Base-by-base conservation (phyloP, 2,888 invertebrate species). In the Epicampocera succincta region DNA sequence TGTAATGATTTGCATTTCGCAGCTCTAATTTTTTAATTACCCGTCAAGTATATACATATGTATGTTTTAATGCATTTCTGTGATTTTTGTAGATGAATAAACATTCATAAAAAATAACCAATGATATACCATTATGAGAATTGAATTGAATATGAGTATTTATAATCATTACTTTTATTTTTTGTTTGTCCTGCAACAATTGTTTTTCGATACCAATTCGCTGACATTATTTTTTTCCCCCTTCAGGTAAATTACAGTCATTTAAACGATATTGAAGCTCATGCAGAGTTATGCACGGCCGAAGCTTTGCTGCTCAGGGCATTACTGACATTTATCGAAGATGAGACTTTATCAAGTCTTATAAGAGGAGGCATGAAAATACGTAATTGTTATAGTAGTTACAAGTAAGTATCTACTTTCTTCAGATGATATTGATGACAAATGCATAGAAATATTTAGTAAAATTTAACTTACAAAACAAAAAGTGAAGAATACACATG, bases 281-380 rank as follows among this genome's bases (percentile, higher is more conserved):
- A 99, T 91, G 98, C 99, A 0, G 99, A 99, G 89, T 92, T 99
- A 44, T 98, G 98, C 90, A 96, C 97, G 90, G 98, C 99, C 0
- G 99, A 99, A 90, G 95, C 96, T 40, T 92, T 98, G 60, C 92
- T 99, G 61, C 92, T 98, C 78, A 95, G 96, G 88, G 96, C 99
- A 0, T 93, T 98, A 89, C 93, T 99, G 83, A 96, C 97, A 15
- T 97, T 99, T 88, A 94, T 98, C 87, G 98, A 98, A 88, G 98
- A 99, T 88, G 99, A 99, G 90, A 98, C 96, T 52, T 92, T 99
- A 80, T 93, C 96, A 66, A 97, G 97, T 87, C 95, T 99, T 87
- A 95, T 99, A 83, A 96, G 96, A 89, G 98, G 98, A 84, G 97
- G 98, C 50, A 92, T 99, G 84, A 97, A 98, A 92, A 96, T 99